Conservation (phyloP, 2,113 vertebrate genomes). For the Hypomesus transpacificus region DNA sequence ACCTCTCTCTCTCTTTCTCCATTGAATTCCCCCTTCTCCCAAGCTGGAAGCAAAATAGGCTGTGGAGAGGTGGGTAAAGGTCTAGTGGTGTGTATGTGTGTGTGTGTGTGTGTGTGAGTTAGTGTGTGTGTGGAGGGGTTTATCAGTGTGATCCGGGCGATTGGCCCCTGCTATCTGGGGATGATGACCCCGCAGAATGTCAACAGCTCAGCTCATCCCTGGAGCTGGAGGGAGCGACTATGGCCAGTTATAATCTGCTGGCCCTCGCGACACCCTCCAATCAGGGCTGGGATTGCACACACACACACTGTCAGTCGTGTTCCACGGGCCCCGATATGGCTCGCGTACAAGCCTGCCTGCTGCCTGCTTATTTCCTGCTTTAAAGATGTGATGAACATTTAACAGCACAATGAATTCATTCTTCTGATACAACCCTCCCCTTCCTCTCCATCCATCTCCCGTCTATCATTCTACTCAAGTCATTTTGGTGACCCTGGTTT, state of each 20-base stretch:
- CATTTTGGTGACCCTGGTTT: too few species aligned
- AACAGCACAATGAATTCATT: too few species aligned
- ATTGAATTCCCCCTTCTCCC: background rate
- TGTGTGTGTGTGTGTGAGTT: background rate
- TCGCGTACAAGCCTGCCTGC: constrained; percentile 13
- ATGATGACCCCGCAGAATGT: constrained; percentile 89
- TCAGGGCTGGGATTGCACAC: constrained; percentile 35
- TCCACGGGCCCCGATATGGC: background rate
- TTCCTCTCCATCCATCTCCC: constrained; percentile 65
- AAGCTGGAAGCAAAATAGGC: background rate
- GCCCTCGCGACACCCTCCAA: constrained; percentile 76
- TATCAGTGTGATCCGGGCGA: constrained; percentile 83
- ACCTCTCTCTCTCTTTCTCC: constrained; percentile 40
- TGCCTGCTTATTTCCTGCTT: too few species aligned
- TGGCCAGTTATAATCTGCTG: constrained; percentile 77
- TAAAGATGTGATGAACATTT: too few species aligned
- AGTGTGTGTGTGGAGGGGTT: constrained; percentile 64
- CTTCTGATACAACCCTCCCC: too few species aligned
- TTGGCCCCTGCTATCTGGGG: constrained; percentile 79
- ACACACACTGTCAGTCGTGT: background rate
- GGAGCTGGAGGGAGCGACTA: constrained; percentile 74
- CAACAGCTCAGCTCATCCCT: constrained; percentile 85
- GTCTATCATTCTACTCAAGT: too few species aligned
- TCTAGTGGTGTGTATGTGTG: constrained; percentile 60
- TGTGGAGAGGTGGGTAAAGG: constrained; percentile 70